Evolutionary conservation across 2,888 invertebrate genomes (phyloP), one percentile per base, ranked within the genome.

Genomic region (Pseudoips prasinana): DNA sequence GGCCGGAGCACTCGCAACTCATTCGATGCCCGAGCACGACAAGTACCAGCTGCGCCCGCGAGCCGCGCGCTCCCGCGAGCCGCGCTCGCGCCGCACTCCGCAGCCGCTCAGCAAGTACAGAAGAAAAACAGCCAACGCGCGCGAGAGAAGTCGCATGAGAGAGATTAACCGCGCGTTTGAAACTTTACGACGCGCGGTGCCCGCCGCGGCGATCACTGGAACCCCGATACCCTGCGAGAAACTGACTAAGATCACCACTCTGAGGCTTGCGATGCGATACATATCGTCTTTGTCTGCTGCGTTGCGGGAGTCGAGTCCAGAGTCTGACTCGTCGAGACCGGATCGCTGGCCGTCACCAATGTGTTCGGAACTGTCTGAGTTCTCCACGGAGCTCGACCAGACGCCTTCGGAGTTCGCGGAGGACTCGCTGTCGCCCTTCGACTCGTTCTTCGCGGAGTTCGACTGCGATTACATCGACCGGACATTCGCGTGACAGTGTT

Each of bases 161-260:
- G 96, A 96, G 73, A 96, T 97, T 57, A 97, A 97, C 82, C 91
- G 92, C 40, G 97, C 96, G 1, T 97, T 97, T 77, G 96, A 96
- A 69, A 91, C 93, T 1, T 87, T 97, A 5, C 90, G 96, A 10
- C 90, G 91, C 8, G 94, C 94, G 10, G 93, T 97, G 7, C 97
- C 97, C 4, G 86, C 87, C 0, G 72, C 90, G 7, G 89, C 90
- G 40, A 80, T 85, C 58, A 89, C 90, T 3, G 90, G 90, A 29
- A 69, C 78, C 0, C 80, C 86, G 0, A 74, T 84, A 1, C 83
- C 94, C 22, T 92, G 93, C 71, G 95, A 95, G 70, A 95, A 95
- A 74, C 86, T 96, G 46, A 97, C 97, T 27, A 97, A 97, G 84
- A 97, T 97, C 57, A 96, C 96, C 2, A 96, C 96, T 0, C 80